These are phyloP conservation scores for Grapholita molesta DNA, from an alignment of 1,140 invertebrate species.

Conservation along the genomic window DNA sequence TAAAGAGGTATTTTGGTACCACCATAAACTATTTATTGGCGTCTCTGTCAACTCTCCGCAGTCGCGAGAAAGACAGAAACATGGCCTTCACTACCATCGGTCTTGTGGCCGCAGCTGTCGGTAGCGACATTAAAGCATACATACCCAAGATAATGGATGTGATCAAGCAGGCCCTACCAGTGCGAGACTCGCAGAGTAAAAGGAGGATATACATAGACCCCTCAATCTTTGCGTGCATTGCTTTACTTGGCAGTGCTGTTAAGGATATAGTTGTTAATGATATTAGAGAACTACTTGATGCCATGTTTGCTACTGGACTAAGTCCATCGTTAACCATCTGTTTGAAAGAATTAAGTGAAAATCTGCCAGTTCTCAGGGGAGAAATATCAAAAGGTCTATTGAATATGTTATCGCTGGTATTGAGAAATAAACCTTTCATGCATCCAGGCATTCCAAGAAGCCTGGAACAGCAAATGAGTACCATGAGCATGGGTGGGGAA, in stretches of 20 bases:
- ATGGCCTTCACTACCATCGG: slow-evolving; percentile 94
- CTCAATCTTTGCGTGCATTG: slow-evolving; percentile 96
- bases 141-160: slow-evolving; percentile 92
- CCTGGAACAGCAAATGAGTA: slow-evolving; percentile 72
- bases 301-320: slow-evolving; percentile 94
- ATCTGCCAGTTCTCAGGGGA: slow-evolving; percentile 91
- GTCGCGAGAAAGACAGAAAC: slow-evolving; percentile 89
- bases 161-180: slow-evolving; percentile 89
- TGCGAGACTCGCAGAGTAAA: slow-evolving; percentile 86
- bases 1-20: slow-evolving; percentile 85
- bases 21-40: slow-evolving; percentile 89
- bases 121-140: slow-evolving; percentile 88
- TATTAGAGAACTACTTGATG: slow-evolving; percentile 91
- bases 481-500: slow-evolving; percentile 70
- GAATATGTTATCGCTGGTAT: slow-evolving; percentile 90
- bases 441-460: slow-evolving; percentile 87
- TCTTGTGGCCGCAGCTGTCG: slow-evolving; percentile 93
- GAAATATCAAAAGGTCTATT: slow-evolving; percentile 96
- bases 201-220: slow-evolving; percentile 89
- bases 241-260: slow-evolving; percentile 92
- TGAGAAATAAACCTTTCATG: slow-evolving; percentile 92
- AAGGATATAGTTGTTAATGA: slow-evolving; percentile 86
- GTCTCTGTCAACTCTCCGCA: slow-evolving; percentile 85
- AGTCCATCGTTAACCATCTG: slow-evolving; percentile 94
- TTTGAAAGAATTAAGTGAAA: slow-evolving; percentile 91